phyloP scores from a whole-genome alignment of 2,797 vertebrate species.

The Danio albolineatus region DNA sequence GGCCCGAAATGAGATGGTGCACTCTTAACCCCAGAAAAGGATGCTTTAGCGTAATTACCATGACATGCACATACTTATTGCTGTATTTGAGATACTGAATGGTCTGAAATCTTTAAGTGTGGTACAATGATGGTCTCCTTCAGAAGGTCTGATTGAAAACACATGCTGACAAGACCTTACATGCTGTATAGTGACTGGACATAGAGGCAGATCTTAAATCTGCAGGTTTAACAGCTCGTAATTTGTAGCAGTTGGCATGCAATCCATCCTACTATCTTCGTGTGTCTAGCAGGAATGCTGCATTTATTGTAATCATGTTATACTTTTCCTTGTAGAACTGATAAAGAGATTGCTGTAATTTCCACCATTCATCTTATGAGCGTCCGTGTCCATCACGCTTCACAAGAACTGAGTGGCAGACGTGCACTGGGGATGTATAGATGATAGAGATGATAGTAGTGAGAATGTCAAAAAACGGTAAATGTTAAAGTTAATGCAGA shows the following conservation, averaged over 20 bases:
- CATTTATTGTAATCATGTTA: not conserved
- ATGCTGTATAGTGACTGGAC: not conserved
- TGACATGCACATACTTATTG: conserved; percentile 51
- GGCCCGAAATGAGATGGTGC: conserved; percentile 73
- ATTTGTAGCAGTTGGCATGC: conserved; percentile 3
- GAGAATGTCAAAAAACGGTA: not conserved
- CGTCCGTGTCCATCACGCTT: not conserved
- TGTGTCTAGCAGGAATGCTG: not conserved
- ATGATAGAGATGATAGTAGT: not conserved
- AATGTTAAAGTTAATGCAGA: not conserved
- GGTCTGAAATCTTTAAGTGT: conserved; percentile 8
- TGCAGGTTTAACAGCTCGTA: not conserved
- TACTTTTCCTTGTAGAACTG: conserved; percentile 18
- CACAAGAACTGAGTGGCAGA: no score
- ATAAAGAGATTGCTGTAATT: not conserved
- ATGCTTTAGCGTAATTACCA: conserved; percentile 66
- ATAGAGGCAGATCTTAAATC: not conserved
- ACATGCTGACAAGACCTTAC: not conserved
- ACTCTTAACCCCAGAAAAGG: conserved; percentile 70
- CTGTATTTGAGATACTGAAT: conserved; percentile 46
- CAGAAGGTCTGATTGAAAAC: conserved; percentile 21
- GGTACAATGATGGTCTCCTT: not conserved
- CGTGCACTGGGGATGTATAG: not conserved
- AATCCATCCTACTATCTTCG: not conserved
- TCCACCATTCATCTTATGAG: not conserved